Percentiles rank a stretch among this genome's conserved stretches.
Evolutionary conservation across 1,140 invertebrate species (phyloP).

Genomic region (Lepidotrigona ventralis): DNA sequence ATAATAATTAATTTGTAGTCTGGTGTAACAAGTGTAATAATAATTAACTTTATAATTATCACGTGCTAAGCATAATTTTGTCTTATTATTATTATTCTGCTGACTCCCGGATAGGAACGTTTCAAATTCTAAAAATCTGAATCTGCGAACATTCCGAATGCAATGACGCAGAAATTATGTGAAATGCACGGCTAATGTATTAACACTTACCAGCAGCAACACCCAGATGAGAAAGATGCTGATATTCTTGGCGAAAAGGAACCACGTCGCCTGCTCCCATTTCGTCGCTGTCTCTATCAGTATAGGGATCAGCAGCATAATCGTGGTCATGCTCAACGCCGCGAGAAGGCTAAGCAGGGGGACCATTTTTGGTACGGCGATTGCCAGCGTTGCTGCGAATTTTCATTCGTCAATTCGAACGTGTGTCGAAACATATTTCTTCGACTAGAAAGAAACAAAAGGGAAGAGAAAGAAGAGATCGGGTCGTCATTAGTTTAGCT

Average conservation of each 20-base stretch:
- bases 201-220: conserved; percentile 55
- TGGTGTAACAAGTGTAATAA: too few relatives aligned
- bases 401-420: neutral
- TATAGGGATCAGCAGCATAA: conserved; percentile 82
- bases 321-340: conserved; percentile 62
- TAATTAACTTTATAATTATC: neutral
- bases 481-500: conserved; percentile 5
- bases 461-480: too few relatives aligned
- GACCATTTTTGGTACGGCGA: conserved; percentile 64
- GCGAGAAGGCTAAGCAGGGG: conserved; percentile 64
- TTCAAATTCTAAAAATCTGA: too few relatives aligned
- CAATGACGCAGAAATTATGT: neutral
- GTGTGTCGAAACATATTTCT: too few relatives aligned
- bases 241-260: conserved; percentile 57
- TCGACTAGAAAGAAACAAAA: too few relatives aligned
- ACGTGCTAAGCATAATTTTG: too few relatives aligned
- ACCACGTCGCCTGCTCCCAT: conserved; percentile 53
- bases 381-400: conserved; percentile 56
- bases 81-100: too few relatives aligned
- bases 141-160: too few relatives aligned
- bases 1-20: too few relatives aligned
- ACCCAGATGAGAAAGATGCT: conserved; percentile 61
- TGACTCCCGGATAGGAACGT: too few relatives aligned
- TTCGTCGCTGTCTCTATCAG: conserved; percentile 81
- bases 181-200: neutral